Evolutionary conservation across 2,888 invertebrate species (phyloP).

Genomic region (Bombyx huttoni): DNA sequence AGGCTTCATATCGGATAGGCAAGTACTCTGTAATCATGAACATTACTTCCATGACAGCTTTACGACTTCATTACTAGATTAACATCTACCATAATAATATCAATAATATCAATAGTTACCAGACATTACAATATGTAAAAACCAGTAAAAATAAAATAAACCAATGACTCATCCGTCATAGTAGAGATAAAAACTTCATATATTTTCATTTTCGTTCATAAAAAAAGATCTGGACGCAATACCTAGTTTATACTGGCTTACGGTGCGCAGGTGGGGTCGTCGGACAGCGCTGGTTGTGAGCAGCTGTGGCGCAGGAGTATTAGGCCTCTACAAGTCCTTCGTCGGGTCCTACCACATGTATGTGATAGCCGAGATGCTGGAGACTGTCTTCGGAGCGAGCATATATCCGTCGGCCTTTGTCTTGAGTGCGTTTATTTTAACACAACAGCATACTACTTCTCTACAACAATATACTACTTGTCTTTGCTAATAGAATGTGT

Average conservation of each 20-base stretch:
- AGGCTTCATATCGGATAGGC: constrained; percentile 74
- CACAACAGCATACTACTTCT: neutral
- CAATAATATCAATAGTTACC: too few species aligned
- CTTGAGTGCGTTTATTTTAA: constrained; percentile 53
- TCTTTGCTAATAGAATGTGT: constrained; percentile 2
- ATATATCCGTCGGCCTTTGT: constrained; percentile 74
- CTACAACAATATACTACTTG: constrained; percentile 2
- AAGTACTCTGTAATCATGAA: constrained; percentile 41
- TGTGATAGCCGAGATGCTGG: constrained; percentile 65
- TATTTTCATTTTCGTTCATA: too few species aligned
- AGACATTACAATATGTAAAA: too few species aligned
- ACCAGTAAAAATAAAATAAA: too few species aligned
- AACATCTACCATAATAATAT: too few species aligned
- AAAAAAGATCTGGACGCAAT: too few species aligned
- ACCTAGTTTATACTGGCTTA: neutral
- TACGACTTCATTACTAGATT: neutral
- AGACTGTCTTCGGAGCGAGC: constrained; percentile 69
- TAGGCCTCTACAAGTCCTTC: constrained; percentile 71
- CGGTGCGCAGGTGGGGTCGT: constrained; percentile 73
- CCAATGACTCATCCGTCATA: too few species aligned
- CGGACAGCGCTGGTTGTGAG: constrained; percentile 71
- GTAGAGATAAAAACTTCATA: too few species aligned
- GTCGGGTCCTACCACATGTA: constrained; percentile 65
- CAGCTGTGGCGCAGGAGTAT: constrained; percentile 55
- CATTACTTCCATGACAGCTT: neutral